Evolutionary conservation across 2,888 invertebrate species (phyloP).

Genomic region (Drosophila colorata): DNA sequence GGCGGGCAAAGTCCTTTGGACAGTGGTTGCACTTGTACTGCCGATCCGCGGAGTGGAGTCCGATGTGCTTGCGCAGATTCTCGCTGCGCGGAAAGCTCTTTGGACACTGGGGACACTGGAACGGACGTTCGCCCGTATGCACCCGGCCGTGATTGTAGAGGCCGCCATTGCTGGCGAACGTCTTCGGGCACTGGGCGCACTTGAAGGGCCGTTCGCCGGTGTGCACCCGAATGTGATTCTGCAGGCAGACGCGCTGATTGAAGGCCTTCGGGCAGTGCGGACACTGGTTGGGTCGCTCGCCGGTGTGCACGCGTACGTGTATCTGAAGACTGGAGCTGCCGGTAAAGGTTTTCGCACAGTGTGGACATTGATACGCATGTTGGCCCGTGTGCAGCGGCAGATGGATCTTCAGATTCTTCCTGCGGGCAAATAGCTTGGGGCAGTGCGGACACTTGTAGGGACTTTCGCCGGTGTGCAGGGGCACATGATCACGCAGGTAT

Average conservation of each 20-base stretch:
- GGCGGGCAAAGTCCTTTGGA: slow-evolving; percentile 3
- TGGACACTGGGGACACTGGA: slow-evolving; percentile 10
- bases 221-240: slow-evolving; percentile 10
- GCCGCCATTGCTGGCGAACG: not conserved
- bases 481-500: not conserved
- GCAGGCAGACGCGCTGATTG: not conserved
- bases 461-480: slow-evolving; percentile 4
- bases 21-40: slow-evolving; percentile 1
- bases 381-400: not conserved
- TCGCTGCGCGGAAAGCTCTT: slow-evolving; percentile 6
- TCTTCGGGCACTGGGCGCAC: slow-evolving; percentile 4
- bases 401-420: slow-evolving; percentile 2
- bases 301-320: slow-evolving; percentile 7
- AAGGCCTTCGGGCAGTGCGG: slow-evolving; percentile 11
- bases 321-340: not conserved
- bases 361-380: not conserved
- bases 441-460: slow-evolving; percentile 7
- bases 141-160: slow-evolving; percentile 1
- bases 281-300: slow-evolving; percentile 7
- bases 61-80: slow-evolving; percentile 6
- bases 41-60: slow-evolving; percentile 3
- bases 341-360: slow-evolving; percentile 2
- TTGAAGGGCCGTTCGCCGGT: slow-evolving; percentile 13
- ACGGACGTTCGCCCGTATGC: slow-evolving; percentile 1
- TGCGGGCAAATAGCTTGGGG: not conserved